Evolutionary conservation across 2,888 invertebrate species (phyloP).

Genomic region (Andrena bucephala): DNA sequence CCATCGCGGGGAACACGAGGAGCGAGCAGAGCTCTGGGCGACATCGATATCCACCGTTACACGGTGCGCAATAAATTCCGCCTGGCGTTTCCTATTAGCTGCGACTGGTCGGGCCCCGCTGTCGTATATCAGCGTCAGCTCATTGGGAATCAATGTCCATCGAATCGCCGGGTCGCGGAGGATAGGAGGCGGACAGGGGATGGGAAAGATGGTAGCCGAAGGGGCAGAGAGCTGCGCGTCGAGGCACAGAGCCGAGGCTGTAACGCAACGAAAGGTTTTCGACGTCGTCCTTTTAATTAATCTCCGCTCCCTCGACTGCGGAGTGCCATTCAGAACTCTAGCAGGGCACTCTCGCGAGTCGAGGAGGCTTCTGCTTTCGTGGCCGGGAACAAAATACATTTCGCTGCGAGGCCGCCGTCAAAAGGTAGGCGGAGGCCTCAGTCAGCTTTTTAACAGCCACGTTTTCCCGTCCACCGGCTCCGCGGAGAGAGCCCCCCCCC

Average conservation of each 20-base stretch:
- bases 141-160: constrained; percentile 71
- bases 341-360: constrained; percentile 37
- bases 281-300: constrained; percentile 74
- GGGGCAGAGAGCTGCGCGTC: constrained; percentile 2
- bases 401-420: background rate
- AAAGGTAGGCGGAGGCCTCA: constrained; percentile 16
- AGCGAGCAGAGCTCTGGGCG: constrained; percentile 15
- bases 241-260: constrained; percentile 28
- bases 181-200: constrained; percentile 11
- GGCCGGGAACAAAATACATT: constrained; percentile 46
- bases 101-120: constrained; percentile 46
- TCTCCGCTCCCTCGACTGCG: constrained; percentile 63
- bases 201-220: constrained; percentile 8
- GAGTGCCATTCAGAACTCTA: constrained; percentile 61
- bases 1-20: background rate
- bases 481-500: too few relatives aligned
- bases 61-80: constrained; percentile 61
- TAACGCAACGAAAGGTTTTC: constrained; percentile 70
- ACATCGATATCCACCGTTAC: constrained; percentile 58
- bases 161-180: constrained; percentile 35
- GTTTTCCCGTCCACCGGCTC: background rate
- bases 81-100: constrained; percentile 70
- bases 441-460: background rate
- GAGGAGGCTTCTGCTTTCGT: constrained; percentile 32
- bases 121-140: constrained; percentile 71